These are phyloP conservation scores for Esperia sulphurella DNA, from an alignment of 2,888 invertebrate genomes.

Conservation along the genomic window DNA sequence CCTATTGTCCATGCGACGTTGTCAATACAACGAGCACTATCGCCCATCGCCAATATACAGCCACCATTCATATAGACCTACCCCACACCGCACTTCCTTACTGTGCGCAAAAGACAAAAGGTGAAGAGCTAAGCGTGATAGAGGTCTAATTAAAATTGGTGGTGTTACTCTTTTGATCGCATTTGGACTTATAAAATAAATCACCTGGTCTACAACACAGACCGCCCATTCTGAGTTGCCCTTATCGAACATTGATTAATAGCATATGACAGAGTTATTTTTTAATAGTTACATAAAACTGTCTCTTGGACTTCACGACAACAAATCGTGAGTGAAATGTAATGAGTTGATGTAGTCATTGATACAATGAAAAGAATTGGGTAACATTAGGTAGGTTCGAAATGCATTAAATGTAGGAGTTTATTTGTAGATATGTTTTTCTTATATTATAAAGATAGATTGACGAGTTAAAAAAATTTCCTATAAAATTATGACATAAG, in stretches of 20 bases:
- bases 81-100: conserved; percentile 10
- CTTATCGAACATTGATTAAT: conserved; percentile 74
- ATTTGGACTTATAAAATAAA: conserved; percentile 59
- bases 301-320: conserved; percentile 32
- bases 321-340: conserved; percentile 20
- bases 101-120: conserved; percentile 2
- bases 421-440: no score
- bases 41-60: conserved; percentile 49
- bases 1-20: conserved; percentile 49
- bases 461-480: no score
- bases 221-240: conserved; percentile 62
- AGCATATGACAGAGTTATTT: conserved; percentile 61
- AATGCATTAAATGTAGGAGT: no score
- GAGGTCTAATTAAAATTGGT: conserved; percentile 26
- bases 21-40: conserved; percentile 48
- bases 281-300: conserved; percentile 57
- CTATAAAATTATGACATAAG: no score
- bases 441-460: no score
- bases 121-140: background rate
- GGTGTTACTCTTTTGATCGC: conserved; percentile 37
- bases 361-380: background rate
- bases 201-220: conserved; percentile 56
- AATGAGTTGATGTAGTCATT: conserved; percentile 5
- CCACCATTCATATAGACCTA: conserved; percentile 30
- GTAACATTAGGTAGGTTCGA: background rate